Evolutionary conservation across 2,797 vertebrate genomes (phyloP).

Genomic region (Rhinogobio ventralis): DNA sequence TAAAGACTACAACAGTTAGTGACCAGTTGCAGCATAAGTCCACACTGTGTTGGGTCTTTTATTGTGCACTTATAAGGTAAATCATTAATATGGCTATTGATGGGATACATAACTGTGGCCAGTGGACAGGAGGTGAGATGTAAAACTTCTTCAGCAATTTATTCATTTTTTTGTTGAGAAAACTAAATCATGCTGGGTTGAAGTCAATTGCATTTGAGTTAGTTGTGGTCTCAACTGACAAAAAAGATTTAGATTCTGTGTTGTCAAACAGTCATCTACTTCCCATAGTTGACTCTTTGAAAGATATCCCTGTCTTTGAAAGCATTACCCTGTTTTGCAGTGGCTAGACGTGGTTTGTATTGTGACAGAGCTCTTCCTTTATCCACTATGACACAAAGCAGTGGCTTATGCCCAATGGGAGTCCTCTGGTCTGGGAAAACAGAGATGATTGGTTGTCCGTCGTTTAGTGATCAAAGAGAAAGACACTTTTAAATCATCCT

Average conservation of each 20-base stretch:
- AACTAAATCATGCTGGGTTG: not conserved
- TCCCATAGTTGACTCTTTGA: conserved; percentile 18
- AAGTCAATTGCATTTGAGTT: conserved; percentile 24
- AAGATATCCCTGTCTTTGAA: conserved; percentile 29
- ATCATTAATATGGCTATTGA: not conserved
- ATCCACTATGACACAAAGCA: conserved; percentile 43
- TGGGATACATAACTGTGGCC: not conserved
- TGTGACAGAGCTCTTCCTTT: conserved; percentile 48
- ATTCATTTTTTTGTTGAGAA: not conserved
- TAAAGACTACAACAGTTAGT: not conserved
- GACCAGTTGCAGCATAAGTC: not conserved
- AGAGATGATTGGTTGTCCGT: conserved; percentile 65
- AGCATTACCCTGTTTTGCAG: conserved; percentile 29
- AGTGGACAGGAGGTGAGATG: conserved; percentile 1
- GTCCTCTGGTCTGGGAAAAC: conserved; percentile 50
- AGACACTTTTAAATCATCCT: conserved; percentile 65
- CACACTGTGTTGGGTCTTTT: not conserved
- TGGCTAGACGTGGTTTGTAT: conserved; percentile 32
- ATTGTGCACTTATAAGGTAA: not conserved
- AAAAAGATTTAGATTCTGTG: conserved; percentile 18
- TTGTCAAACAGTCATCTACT: conserved; percentile 25
- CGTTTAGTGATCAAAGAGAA: conserved; percentile 58
- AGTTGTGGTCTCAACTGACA: conserved; percentile 14
- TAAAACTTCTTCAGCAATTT: not conserved
- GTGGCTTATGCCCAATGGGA: conserved; percentile 49